A percentile compares a stretch with the other conserved stretches of the same genome.
Conservation (phyloP, 37 sponge, comb jelly and placozoan species). For the Tethya wilhelma region DNA sequence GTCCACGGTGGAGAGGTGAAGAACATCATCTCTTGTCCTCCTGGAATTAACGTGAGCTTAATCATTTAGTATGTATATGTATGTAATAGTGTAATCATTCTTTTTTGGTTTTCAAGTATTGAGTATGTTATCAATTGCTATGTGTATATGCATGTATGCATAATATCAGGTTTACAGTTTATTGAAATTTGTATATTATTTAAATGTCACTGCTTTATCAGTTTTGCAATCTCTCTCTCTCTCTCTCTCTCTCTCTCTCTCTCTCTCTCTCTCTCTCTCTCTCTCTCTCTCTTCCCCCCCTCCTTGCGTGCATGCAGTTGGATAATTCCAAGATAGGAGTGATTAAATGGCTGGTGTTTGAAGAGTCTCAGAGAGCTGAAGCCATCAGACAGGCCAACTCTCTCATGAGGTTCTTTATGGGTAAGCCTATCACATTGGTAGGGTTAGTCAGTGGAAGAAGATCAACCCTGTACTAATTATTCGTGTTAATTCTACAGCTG, state of each 20-base stretch:
- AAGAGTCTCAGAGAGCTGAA: constrained; percentile 82
- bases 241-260: constrained; percentile 4
- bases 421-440: constrained; percentile 36
- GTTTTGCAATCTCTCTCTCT: constrained; percentile 10
- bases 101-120: neutral
- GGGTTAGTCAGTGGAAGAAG: too few species aligned
- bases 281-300: neutral
- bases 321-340: constrained; percentile 78
- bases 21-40: constrained; percentile 72
- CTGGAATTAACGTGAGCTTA: constrained; percentile 71
- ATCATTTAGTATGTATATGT: too few species aligned
- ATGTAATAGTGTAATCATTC: too few species aligned
- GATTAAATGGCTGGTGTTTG: constrained; percentile 93
- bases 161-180: too few species aligned
- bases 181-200: neutral
- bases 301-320: constrained; percentile 3
- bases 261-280: neutral
- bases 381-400: constrained; percentile 86
- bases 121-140: neutral
- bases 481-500: constrained; percentile 5
- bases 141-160: constrained; percentile 23
- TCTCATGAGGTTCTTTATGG: constrained; percentile 85
- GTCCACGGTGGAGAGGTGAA: constrained; percentile 84
- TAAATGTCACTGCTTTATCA: neutral
- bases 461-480: neutral